Evolutionary conservation across 2,888 invertebrate genomes (phyloP), one percentile per base, ranked within the genome.

Genomic region (Apoda limacodes): DNA sequence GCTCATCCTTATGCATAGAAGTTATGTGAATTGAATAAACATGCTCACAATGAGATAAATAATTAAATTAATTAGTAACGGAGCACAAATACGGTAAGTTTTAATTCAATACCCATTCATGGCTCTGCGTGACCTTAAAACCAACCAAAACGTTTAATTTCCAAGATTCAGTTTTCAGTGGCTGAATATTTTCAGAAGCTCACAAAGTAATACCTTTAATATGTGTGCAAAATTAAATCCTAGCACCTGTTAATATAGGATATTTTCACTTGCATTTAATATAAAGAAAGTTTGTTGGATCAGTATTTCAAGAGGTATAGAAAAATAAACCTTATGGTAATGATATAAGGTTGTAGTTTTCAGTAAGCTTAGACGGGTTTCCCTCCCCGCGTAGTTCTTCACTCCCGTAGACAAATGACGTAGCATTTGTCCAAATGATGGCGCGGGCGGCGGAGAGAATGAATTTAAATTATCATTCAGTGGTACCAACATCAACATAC

Each of bases 391-490:
- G 41, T 62, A 57, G 42, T 54, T 40, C 57, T 49, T 53, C 69
- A 60, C 48, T 47, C 76, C 70, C 70, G 67, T 64, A 78, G 81
- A 82, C 70, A 81, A 82, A 82, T 81, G 80, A 75, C 65, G 66
- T 66, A 69, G 67, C 81, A 82, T 82, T 82, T 82, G 82, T 82
- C 82, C 81, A 76, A 81, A 82, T 82, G 82, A 82, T 82, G 82
- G 82, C 80, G 80, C 78, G 78, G 80, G 80, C 78, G 80, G 70
- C 68, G 69, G 66, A 82, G 82, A 81, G 80, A 82, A 82, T 82
- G 82, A 82, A 82, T 82, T 82, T 82, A 82, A 82, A 82, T 82
- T 82, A 82, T 82, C 82, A 81, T 82, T 78, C 81, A 76, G 78
- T 78, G 72, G 65, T 80, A 72, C 70, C 66, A 71, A 70, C 75